A percentile compares a stretch with the other conserved stretches of the same genome.
These are phyloP conservation scores for Seriola dumerili DNA, from an alignment of 2,113 vertebrate genomes.

Conservation along the genomic window DNA sequence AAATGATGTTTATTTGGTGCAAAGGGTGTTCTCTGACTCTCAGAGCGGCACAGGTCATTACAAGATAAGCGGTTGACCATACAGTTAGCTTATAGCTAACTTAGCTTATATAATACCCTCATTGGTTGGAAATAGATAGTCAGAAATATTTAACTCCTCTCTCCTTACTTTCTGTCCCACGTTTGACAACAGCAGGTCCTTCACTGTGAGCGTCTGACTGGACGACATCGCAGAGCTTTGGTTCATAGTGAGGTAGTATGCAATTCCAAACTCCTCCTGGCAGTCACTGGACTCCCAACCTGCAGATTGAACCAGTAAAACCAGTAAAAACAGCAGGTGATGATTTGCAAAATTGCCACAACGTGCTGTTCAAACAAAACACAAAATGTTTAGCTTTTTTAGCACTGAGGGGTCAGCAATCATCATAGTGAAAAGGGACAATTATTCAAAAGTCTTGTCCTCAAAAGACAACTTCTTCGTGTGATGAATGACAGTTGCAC, in stretches of 20 bases:
- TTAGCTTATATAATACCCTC: neutral
- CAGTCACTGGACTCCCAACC: constrained; percentile 82
- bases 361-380: neutral
- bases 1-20: constrained; percentile 8
- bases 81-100: neutral
- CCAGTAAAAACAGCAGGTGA: constrained; percentile 12
- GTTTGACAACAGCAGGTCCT: constrained; percentile 91
- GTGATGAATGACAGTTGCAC: neutral
- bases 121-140: neutral
- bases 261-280: constrained; percentile 72
- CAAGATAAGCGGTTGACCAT: neutral
- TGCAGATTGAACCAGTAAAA: constrained; percentile 52
- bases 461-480: constrained; percentile 17
- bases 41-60: neutral
- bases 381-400: constrained; percentile 27
- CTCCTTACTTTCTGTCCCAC: constrained; percentile 85
- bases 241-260: constrained; percentile 23
- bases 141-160: constrained; percentile 38
- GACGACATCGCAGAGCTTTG: neutral
- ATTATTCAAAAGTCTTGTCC: constrained; percentile 14
- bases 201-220: constrained; percentile 86
- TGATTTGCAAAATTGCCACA: constrained; percentile 11
- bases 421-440: constrained; percentile 9
- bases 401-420: neutral
- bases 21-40: neutral